Evolutionary conservation across 2,113 vertebrate genomes (phyloP).

Genomic region (Hydrochoerus hydrochaeris): DNA sequence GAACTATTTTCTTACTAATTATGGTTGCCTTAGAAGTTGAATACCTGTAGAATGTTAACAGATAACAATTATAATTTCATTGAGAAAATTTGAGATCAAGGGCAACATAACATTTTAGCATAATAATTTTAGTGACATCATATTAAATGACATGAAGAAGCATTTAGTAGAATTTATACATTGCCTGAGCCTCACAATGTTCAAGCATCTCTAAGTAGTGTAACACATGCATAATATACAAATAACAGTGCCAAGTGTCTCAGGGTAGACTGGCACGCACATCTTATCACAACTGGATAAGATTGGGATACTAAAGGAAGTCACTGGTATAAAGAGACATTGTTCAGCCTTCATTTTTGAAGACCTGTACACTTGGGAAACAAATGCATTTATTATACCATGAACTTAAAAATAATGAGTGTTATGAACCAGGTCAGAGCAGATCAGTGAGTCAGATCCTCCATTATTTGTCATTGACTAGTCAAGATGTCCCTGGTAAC

Average conservation of each 20-base stretch:
- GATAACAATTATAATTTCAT: background rate
- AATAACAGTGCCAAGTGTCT: background rate
- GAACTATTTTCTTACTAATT: background rate
- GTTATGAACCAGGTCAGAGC: background rate
- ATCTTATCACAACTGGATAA: too few species aligned
- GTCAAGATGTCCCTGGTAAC: background rate
- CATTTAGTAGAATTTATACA: background rate
- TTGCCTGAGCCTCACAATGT: background rate
- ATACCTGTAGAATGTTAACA: background rate
- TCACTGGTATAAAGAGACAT: background rate
- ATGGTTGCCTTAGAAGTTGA: background rate
- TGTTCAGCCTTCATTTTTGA: background rate
- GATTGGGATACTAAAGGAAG: too few species aligned
- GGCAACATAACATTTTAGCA: background rate
- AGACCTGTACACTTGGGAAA: background rate
- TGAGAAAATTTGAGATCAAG: background rate
- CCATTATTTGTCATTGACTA: background rate
- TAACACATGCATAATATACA: background rate
- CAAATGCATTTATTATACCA: background rate
- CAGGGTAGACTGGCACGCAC: background rate
- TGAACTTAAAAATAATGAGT: background rate
- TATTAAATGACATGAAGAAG: background rate
- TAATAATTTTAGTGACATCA: background rate
- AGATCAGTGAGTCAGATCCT: background rate
- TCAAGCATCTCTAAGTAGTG: background rate